A percentile compares a stretch with the other conserved stretches of the same genome.
These are phyloP conservation scores for Meloidogyne chitwoodi DNA, from an alignment of 1,140 invertebrate genomes.

Conservation along the genomic window DNA sequence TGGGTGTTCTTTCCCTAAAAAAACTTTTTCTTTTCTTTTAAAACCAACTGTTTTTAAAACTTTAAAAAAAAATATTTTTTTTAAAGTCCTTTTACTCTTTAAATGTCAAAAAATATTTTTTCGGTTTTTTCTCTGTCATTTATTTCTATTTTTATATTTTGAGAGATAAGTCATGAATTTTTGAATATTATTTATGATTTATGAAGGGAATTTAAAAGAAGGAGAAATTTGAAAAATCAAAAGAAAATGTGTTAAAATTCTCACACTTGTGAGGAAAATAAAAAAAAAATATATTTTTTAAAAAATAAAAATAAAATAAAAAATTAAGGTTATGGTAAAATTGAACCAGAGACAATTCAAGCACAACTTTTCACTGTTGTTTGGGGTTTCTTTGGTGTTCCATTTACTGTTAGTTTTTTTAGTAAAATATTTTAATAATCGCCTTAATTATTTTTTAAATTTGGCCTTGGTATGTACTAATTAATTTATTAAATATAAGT, in stretches of 20 bases:
- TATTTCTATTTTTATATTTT: neutral
- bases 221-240: neutral
- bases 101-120: neutral
- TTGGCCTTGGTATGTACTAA: too few species aligned
- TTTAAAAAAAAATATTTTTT: neutral
- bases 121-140: neutral
- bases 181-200: conserved; percentile 5
- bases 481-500: too few species aligned
- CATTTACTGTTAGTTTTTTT: conserved; percentile 26
- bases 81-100: neutral
- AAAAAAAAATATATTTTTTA: neutral
- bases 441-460: too few species aligned
- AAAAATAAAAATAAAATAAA: neutral
- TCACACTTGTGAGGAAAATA: neutral
- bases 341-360: conserved; percentile 33
- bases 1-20: neutral
- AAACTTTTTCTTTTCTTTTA: neutral
- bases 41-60: neutral
- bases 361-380: conserved; percentile 40
- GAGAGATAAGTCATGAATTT: neutral
- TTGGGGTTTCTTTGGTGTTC: conserved; percentile 40
- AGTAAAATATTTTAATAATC: too few species aligned
- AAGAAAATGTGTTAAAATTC: neutral
- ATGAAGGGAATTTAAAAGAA: neutral
- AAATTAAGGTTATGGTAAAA: conserved; percentile 46